Percentiles rank a stretch among this genome's conserved stretches.
Conservation (phyloP, 1,140 invertebrate species). For the Elysia chlorotica region DNA sequence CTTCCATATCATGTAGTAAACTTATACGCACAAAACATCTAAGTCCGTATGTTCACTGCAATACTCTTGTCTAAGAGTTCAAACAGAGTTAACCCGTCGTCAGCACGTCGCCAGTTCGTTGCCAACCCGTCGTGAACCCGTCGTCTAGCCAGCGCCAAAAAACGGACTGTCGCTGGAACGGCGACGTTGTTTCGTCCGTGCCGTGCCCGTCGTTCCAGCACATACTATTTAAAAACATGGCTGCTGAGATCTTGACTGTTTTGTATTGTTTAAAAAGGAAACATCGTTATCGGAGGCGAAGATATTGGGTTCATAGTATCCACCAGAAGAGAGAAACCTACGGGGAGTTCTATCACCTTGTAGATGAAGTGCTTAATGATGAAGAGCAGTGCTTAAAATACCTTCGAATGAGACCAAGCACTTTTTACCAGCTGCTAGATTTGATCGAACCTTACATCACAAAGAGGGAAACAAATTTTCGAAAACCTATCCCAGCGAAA, state of each 20-base stretch:
- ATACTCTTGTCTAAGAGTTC: too few species aligned
- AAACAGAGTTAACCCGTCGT: not conserved
- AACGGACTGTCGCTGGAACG: not conserved
- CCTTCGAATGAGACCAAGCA: not conserved
- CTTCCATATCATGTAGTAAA: too few species aligned
- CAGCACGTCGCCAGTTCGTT: too few species aligned
- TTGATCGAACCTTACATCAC: not conserved
- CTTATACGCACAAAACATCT: too few species aligned
- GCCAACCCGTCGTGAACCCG: not conserved
- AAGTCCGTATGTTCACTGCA: too few species aligned
- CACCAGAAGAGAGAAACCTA: not conserved
- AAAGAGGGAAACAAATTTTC: not conserved
- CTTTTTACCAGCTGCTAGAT: slow-evolving; percentile 1
- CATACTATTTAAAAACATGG: not conserved
- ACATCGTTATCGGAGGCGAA: not conserved
- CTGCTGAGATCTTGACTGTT: not conserved
- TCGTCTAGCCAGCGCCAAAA: not conserved
- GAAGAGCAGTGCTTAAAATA: not conserved
- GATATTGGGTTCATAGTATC: not conserved
- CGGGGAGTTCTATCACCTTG: not conserved
- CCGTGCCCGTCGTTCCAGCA: not conserved
- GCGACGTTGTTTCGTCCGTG: not conserved
- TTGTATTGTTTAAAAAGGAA: not conserved
- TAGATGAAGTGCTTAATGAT: not conserved
- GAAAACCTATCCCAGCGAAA: not conserved